phyloP scores from a whole-genome alignment of 1,140 invertebrate genomes.

The Tachypleus tridentatus region DNA sequence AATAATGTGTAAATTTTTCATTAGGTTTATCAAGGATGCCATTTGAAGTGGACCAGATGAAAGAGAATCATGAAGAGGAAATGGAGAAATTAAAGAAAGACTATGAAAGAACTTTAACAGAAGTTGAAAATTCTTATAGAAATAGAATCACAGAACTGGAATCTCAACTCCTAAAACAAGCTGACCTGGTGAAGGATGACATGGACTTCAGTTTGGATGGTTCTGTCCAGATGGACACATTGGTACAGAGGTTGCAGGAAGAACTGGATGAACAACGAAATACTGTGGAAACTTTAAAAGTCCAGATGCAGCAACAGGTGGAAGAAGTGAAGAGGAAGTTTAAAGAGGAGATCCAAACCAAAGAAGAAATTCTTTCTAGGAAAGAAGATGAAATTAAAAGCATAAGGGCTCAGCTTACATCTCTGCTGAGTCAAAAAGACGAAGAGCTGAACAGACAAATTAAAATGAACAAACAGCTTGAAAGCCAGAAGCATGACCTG shows the following conservation, averaged over 20 bases:
- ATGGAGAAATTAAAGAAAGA: neutral
- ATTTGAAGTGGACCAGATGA: constrained; percentile 1
- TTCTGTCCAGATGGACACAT: no score
- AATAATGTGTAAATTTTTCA: no score
- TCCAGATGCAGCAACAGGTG: neutral
- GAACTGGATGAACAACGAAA: neutral
- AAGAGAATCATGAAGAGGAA: constrained; percentile 1
- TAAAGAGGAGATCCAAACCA: neutral
- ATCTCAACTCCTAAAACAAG: neutral
- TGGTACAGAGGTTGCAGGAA: no score
- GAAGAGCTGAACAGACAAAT: neutral
- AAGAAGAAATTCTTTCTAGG: neutral
- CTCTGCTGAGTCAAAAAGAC: neutral
- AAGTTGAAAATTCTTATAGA: neutral
- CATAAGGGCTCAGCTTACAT: neutral
- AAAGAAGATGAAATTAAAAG: neutral
- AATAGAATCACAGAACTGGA: neutral
- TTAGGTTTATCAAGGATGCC: neutral
- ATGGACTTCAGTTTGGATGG: no score
- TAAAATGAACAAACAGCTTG: neutral
- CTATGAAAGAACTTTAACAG: neutral
- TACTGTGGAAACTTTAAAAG: neutral
- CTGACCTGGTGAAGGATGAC: neutral
- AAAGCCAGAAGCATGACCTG: neutral
- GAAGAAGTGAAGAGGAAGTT: neutral